Evolutionary conservation across 1,140 invertebrate species (phyloP).

Genomic region (Trinorchestia longiramus): DNA sequence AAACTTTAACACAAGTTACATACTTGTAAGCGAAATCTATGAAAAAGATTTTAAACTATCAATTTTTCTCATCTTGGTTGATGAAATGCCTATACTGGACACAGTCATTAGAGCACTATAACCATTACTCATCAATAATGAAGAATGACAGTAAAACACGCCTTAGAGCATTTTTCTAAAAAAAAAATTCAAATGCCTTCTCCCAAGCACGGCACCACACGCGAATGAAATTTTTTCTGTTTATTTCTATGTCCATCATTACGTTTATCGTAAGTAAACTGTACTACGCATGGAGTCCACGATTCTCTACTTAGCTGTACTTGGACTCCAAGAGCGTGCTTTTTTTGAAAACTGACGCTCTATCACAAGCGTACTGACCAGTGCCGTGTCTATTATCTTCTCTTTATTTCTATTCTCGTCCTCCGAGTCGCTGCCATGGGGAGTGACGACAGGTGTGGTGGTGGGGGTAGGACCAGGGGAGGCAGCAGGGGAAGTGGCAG

Average conservation of each 20-base stretch:
- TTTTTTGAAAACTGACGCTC: neutral
- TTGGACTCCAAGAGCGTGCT: neutral
- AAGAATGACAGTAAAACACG: neutral
- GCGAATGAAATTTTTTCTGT: too few relatives aligned
- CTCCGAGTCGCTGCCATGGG: constrained; percentile 28
- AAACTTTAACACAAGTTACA: too few relatives aligned
- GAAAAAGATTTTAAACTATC: too few relatives aligned
- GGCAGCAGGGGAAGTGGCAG: constrained; percentile 10
- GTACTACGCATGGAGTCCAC: too few relatives aligned
- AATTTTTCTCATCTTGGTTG: too few relatives aligned
- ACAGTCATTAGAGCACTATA: neutral
- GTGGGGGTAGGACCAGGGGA: constrained; percentile 23
- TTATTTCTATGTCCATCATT: too few relatives aligned
- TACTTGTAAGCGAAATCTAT: too few relatives aligned
- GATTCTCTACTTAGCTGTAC: neutral
- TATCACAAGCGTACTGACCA: neutral
- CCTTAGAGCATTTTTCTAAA: neutral
- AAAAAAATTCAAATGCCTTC: neutral
- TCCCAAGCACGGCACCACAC: neutral
- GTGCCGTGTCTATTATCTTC: constrained; percentile 11
- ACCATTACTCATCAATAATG: neutral
- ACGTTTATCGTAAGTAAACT: too few relatives aligned
- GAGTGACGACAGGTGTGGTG: constrained; percentile 22
- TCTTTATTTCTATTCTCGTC: constrained; percentile 18
- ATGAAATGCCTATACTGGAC: too few relatives aligned